Conservation (phyloP, 1,140 invertebrate genomes). For the Mycetomoellerius zeteki region DNA sequence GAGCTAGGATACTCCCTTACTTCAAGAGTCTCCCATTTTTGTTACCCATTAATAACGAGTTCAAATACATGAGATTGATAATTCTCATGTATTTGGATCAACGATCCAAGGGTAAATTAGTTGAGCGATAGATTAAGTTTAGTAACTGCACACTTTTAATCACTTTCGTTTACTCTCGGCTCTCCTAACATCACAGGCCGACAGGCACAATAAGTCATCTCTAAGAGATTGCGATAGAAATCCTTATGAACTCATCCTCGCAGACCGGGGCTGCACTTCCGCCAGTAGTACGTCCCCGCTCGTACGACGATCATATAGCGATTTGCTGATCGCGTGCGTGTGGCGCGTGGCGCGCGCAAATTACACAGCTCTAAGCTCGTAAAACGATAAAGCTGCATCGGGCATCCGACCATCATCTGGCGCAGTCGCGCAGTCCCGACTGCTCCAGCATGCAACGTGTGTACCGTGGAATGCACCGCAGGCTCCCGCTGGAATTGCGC, state of each 20-base stretch:
- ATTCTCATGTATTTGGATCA: too few relatives aligned
- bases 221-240: neutral
- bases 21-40: neutral
- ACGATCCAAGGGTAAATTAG: neutral
- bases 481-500: conserved; percentile 29
- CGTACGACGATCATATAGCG: conserved; percentile 38
- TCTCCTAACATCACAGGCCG: too few relatives aligned
- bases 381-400: conserved; percentile 61
- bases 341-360: conserved; percentile 46
- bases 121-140: neutral
- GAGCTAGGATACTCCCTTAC: neutral
- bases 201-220: neutral
- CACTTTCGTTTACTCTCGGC: neutral
- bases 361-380: conserved; percentile 59
- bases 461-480: neutral
- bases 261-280: neutral
- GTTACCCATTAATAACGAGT: neutral
- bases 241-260: neutral
- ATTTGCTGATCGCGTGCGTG: conserved; percentile 60
- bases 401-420: conserved; percentile 16
- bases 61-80: neutral
- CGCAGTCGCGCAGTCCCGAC: conserved; percentile 23
- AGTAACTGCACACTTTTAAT: neutral
- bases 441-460: neutral
- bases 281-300: neutral